phyloP scores from a whole-genome alignment of 2,113 vertebrate genomes.

The Oryzias woworae region DNA sequence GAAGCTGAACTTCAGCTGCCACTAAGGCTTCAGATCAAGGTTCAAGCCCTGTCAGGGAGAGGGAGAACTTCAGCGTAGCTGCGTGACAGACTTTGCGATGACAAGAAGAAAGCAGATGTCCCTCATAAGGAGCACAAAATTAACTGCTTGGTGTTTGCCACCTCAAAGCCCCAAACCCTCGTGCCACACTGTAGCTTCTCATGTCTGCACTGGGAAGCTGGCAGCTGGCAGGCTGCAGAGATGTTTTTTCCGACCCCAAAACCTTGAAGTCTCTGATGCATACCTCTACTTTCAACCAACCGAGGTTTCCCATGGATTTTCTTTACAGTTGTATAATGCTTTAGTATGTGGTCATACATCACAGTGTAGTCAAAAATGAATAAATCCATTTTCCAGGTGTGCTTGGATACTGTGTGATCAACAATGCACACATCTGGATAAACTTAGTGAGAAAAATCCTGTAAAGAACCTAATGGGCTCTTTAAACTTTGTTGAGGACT shows the following conservation, averaged over 20 bases:
- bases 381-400: constrained; percentile 36
- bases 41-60: constrained; percentile 30
- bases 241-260: constrained; percentile 75
- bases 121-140: constrained; percentile 49
- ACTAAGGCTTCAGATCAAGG: constrained; percentile 36
- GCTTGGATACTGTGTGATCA: constrained; percentile 63
- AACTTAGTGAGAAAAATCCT: constrained; percentile 73
- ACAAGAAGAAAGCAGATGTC: constrained; percentile 68
- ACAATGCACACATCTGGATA: constrained; percentile 75
- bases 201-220: constrained; percentile 28
- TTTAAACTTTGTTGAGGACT: constrained; percentile 71
- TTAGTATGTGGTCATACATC: constrained; percentile 29
- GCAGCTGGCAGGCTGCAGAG: constrained; percentile 74
- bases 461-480: constrained; percentile 76
- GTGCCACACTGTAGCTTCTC: constrained; percentile 33
- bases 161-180: constrained; percentile 61
- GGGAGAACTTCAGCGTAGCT: constrained; percentile 48
- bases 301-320: constrained; percentile 28
- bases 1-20: constrained; percentile 63
- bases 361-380: constrained; percentile 14
- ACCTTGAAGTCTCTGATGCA: constrained; percentile 59
- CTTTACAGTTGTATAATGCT: constrained; percentile 36
- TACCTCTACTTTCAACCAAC: constrained; percentile 69
- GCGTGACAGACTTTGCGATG: constrained; percentile 44
- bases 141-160: constrained; percentile 64